phyloP scores from a whole-genome alignment of 2,113 vertebrate genomes.

The Varanus komodoensis region DNA sequence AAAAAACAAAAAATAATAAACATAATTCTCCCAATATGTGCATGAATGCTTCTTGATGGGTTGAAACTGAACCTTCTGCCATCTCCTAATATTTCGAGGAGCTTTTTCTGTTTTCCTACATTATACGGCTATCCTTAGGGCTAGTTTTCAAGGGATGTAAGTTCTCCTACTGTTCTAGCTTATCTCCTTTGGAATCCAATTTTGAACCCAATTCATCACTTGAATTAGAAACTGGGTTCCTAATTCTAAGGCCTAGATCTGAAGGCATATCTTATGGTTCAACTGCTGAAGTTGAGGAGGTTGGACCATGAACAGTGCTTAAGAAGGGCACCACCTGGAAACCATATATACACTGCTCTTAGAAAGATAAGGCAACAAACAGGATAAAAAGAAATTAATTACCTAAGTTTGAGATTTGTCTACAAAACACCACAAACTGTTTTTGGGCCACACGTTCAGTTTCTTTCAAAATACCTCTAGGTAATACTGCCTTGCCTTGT shows the following conservation, averaged over 20 bases:
- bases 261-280: not conserved
- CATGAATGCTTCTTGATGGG: not conserved
- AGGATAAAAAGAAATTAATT: not conserved
- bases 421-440: not conserved
- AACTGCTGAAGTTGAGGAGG: not conserved
- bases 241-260: not conserved
- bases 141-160: not conserved
- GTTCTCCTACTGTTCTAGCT: not conserved
- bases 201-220: not conserved
- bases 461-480: not conserved
- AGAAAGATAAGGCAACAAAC: not conserved
- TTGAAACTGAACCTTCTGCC: not conserved
- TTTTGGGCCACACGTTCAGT: not conserved
- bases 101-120: not conserved
- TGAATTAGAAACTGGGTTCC: not conserved
- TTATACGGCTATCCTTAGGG: not conserved
- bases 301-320: not conserved
- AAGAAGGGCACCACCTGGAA: not conserved
- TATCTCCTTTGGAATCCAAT: not conserved
- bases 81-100: conserved; percentile 6
- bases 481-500: not conserved
- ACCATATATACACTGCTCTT: not conserved
- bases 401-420: not conserved
- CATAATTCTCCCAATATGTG: not conserved
- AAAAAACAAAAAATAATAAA: not conserved